phyloP scores from a whole-genome alignment of 2,113 vertebrate genomes.

The Lepidiolamprologus cunningtoni region DNA sequence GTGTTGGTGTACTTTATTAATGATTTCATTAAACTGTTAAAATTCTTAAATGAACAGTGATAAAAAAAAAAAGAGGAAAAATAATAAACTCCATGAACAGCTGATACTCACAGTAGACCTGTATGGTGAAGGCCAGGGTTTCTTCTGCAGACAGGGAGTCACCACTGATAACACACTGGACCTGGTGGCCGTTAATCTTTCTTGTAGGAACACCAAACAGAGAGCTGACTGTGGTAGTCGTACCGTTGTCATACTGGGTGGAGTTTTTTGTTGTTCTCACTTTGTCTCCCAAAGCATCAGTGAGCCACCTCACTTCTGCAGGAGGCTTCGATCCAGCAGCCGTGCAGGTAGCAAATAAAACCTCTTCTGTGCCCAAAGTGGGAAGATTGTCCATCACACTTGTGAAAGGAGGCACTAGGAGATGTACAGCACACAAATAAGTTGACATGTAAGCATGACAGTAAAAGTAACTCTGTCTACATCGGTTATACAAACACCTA shows the following conservation, averaged over 20 bases:
- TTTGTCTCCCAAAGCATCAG: background rate
- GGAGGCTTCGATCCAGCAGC: background rate
- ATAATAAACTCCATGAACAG: background rate
- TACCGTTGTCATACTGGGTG: background rate
- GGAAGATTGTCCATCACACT: background rate
- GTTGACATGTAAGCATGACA: background rate
- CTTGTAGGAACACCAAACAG: background rate
- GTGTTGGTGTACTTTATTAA: background rate
- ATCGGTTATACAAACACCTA: background rate
- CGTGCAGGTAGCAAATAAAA: background rate
- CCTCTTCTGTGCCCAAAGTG: background rate
- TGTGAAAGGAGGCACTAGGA: slow-evolving; percentile 30
- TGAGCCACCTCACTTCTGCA: background rate
- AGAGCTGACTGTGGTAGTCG: background rate
- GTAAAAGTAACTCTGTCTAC: background rate
- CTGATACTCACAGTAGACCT: background rate
- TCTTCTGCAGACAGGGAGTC: background rate
- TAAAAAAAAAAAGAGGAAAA: background rate
- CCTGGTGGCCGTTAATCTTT: background rate
- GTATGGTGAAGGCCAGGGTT: background rate
- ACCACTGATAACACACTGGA: background rate
- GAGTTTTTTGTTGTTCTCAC: background rate
- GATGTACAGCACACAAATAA: background rate
- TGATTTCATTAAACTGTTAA: background rate
- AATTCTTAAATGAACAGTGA: background rate